A percentile compares a stretch with the other conserved stretches of the same genome.
phyloP scores from a whole-genome alignment of 2,888 invertebrate species.

The Phrixothrix hirtus region DNA sequence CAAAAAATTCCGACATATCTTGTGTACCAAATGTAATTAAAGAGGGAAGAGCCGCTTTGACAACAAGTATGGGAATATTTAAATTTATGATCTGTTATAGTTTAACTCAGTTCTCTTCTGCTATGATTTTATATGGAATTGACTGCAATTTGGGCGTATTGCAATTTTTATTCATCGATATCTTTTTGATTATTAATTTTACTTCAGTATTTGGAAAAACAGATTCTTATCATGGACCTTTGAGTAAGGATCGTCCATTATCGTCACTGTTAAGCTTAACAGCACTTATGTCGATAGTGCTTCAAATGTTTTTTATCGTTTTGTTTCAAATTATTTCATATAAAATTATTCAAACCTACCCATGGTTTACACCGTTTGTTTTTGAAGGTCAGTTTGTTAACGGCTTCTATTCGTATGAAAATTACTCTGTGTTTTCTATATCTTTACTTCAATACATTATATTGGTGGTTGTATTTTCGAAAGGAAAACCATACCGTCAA shows the following conservation, averaged over 20 bases:
- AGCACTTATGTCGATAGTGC: slow-evolving; percentile 59
- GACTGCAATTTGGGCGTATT: slow-evolving; percentile 65
- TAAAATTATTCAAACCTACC: slow-evolving; percentile 57
- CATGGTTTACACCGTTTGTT: slow-evolving; percentile 62
- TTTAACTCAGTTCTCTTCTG: slow-evolving; percentile 86
- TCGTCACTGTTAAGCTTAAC: slow-evolving; percentile 59
- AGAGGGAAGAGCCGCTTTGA: slow-evolving; percentile 90
- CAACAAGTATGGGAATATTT: slow-evolving; percentile 97
- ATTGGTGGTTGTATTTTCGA: slow-evolving; percentile 66
- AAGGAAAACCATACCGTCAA: slow-evolving; percentile 68
- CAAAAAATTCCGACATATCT: slow-evolving; percentile 79
- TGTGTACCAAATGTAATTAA: slow-evolving; percentile 80
- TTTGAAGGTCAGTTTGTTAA: slow-evolving; percentile 42
- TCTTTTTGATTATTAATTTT: slow-evolving; percentile 64
- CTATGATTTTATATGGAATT: slow-evolving; percentile 81
- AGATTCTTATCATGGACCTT: slow-evolving; percentile 55
- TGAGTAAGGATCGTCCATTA: slow-evolving; percentile 60
- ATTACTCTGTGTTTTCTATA: slow-evolving; percentile 64
- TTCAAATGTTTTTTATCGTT: slow-evolving; percentile 59
- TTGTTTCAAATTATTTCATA: slow-evolving; percentile 58
- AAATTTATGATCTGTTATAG: slow-evolving; percentile 98
- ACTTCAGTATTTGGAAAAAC: slow-evolving; percentile 69
- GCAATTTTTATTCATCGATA: slow-evolving; percentile 70
- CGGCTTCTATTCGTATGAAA: slow-evolving; percentile 61
- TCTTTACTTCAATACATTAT: slow-evolving; percentile 70